A percentile compares a stretch with the other conserved stretches of the same genome.
phyloP scores from a whole-genome alignment of 2,113 vertebrate genomes.

The Vidua macroura region DNA sequence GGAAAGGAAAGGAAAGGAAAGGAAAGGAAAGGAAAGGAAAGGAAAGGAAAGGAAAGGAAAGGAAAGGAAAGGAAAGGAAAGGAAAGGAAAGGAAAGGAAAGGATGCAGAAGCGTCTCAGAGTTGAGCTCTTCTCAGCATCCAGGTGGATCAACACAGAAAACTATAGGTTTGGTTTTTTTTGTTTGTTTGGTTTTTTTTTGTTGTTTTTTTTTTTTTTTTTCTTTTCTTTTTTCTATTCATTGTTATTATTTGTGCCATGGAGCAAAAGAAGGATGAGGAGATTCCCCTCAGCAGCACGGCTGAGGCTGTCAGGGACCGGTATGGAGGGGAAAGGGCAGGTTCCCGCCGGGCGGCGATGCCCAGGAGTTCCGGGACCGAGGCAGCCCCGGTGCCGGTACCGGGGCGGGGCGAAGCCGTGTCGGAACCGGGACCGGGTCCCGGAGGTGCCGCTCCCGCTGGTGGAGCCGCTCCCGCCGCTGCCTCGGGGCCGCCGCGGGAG shows the following conservation, averaged over 20 bases:
- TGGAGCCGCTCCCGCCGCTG: background rate
- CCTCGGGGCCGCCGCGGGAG: background rate
- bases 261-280: background rate
- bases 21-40: background rate
- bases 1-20: background rate
- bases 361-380: background rate
- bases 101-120: background rate
- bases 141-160: background rate
- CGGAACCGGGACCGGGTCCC: accelerated
- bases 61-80: background rate
- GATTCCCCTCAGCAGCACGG: background rate
- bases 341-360: background rate
- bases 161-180: no score
- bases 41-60: background rate
- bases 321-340: background rate
- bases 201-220: no score
- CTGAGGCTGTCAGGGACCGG: background rate
- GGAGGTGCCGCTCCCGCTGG: background rate
- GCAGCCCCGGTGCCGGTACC: background rate
- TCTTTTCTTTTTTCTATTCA: background rate
- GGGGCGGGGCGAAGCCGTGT: background rate
- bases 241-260: background rate
- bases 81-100: background rate
- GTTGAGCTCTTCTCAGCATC: background rate
- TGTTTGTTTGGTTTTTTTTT: no score